A percentile compares a stretch with the other conserved stretches of the same genome.
Conservation (phyloP, 2,888 invertebrate genomes). For the Bellardia bayeri region DNA sequence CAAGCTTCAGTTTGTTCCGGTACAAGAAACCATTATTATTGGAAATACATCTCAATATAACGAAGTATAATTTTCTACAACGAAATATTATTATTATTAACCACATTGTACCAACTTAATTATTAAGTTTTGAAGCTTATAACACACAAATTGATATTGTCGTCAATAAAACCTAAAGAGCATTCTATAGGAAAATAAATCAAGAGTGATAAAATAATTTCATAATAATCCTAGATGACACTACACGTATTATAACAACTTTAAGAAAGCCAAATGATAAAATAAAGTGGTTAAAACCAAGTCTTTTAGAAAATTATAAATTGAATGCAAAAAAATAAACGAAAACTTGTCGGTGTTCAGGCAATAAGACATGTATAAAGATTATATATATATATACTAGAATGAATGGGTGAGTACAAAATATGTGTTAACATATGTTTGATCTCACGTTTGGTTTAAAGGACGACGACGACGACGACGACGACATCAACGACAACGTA, state of each 20-base stretch:
- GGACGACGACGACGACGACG: constrained; percentile 52
- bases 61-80: no score
- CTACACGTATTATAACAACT: constrained; percentile 36
- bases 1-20: no score
- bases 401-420: constrained; percentile 66
- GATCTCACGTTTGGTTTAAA: constrained; percentile 74
- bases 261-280: constrained; percentile 8
- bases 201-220: constrained; percentile 61
- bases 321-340: constrained; percentile 33
- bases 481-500: constrained; percentile 47
- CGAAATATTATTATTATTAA: no score
- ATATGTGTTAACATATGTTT: constrained; percentile 75
- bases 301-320: constrained; percentile 43
- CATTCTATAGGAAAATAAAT: background rate
- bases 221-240: constrained; percentile 58
- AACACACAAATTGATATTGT: no score
- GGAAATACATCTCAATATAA: no score
- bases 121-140: no score
- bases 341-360: constrained; percentile 52
- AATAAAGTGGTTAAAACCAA: background rate
- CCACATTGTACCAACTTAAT: no score
- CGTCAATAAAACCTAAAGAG: constrained; percentile 6
- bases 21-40: no score
- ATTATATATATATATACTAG: constrained; percentile 39
- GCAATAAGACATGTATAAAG: constrained; percentile 52